Evolutionary conservation across 1,140 invertebrate species (phyloP).

Genomic region (Rhysida immarginata): DNA sequence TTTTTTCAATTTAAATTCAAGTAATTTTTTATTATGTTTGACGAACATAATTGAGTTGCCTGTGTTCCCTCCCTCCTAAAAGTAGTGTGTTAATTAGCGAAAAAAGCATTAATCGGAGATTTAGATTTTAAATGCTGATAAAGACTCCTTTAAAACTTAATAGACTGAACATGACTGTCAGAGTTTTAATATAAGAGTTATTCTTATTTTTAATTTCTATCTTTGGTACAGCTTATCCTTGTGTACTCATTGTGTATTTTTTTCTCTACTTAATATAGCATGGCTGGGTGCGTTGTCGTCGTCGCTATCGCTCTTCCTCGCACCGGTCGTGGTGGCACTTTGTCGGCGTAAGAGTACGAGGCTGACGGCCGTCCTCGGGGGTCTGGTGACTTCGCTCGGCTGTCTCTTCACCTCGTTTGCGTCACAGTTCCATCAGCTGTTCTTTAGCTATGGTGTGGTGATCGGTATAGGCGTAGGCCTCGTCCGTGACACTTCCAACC

Average conservation of each 20-base stretch:
- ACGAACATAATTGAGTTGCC: no score
- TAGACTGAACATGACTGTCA: no score
- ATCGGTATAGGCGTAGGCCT: slow-evolving; percentile 66
- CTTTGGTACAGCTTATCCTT: no score
- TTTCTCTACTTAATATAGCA: slow-evolving; percentile 41
- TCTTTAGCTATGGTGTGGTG: slow-evolving; percentile 58
- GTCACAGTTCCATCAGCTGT: slow-evolving; percentile 72
- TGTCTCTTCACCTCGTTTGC: slow-evolving; percentile 74
- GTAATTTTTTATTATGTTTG: no score
- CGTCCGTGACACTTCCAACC: slow-evolving; percentile 62
- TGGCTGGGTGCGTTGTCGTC: slow-evolving; percentile 70
- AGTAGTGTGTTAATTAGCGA: no score
- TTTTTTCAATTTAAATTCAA: no score
- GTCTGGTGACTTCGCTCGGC: slow-evolving; percentile 64
- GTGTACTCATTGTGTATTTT: neutral
- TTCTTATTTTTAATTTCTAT: no score
- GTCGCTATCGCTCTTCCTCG: slow-evolving; percentile 58
- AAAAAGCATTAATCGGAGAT: no score
- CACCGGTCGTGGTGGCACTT: slow-evolving; percentile 66
- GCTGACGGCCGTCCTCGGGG: slow-evolving; percentile 72
- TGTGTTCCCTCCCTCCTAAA: no score
- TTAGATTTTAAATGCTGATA: no score
- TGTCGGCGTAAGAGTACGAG: slow-evolving; percentile 71
- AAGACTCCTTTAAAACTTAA: no score
- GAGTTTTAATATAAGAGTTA: no score